These are phyloP conservation scores for Semotilus atromaculatus DNA, from an alignment of 2,797 vertebrate genomes.

Conservation along the genomic window DNA sequence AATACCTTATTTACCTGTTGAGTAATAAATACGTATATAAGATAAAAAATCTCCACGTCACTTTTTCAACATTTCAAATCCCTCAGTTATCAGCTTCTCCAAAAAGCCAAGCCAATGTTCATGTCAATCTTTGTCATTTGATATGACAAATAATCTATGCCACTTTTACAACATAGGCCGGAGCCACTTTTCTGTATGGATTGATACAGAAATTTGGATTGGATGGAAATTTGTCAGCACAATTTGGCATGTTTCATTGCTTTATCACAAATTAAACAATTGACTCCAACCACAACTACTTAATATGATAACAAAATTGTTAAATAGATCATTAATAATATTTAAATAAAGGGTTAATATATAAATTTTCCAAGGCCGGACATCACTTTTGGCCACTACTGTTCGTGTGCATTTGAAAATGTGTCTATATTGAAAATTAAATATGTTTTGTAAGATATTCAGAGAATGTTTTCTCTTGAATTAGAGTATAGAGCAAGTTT, in stretches of 20 bases:
- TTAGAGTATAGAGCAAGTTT: neutral
- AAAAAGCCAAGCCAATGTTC: no score
- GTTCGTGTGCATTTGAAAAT: neutral
- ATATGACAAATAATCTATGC: no score
- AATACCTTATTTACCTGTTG: no score
- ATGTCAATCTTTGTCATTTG: no score
- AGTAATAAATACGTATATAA: no score
- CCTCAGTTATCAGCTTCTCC: no score
- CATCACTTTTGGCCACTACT: neutral
- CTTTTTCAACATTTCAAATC: no score
- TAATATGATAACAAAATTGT: neutral
- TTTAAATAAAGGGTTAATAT: neutral
- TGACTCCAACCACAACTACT: neutral
- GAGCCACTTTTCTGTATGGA: no score
- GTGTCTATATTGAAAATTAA: neutral
- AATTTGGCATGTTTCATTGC: neutral
- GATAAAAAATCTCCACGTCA: no score
- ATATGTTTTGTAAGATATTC: constrained; percentile 8
- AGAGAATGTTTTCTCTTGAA: neutral
- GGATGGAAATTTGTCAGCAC: no score
- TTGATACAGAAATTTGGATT: no score
- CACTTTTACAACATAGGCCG: no score
- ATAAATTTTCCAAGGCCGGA: neutral
- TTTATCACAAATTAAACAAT: neutral
- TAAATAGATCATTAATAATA: neutral